Conservation (phyloP, 2,113 vertebrate species). For the Dunckerocampus dactyliophorus region DNA sequence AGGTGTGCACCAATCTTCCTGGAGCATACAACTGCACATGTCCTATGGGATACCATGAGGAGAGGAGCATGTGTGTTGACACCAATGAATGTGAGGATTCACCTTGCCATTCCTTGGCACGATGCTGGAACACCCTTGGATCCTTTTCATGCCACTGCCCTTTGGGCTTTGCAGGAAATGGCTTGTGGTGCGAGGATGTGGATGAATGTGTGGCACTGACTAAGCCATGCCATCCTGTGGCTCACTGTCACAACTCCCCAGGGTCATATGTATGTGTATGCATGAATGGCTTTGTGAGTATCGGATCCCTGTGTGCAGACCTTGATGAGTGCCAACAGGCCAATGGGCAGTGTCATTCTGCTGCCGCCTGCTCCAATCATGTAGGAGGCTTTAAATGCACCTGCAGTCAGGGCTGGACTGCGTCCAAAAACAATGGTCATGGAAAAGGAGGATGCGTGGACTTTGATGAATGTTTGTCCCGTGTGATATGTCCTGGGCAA, state of each 20-base stretch:
- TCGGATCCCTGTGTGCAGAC: conserved; percentile 68
- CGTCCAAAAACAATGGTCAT: conserved; percentile 38
- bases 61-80: conserved; percentile 62
- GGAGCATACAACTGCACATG: conserved; percentile 70
- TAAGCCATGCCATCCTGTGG: conserved; percentile 60
- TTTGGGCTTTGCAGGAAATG: conserved; percentile 67
- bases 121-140: conserved; percentile 71
- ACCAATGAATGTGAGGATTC: conserved; percentile 67
- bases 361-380: conserved; percentile 69
- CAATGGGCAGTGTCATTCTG: conserved; percentile 62
- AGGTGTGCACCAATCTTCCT: conserved; percentile 70
- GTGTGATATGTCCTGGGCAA: conserved; percentile 48
- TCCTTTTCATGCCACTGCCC: conserved; percentile 75
- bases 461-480: conserved; percentile 68
- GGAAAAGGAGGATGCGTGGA: conserved; percentile 67
- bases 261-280: conserved; percentile 75
- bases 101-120: conserved; percentile 62
- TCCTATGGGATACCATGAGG: conserved; percentile 59
- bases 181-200: conserved; percentile 70
- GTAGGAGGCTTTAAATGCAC: conserved; percentile 69
- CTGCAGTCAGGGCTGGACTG: conserved; percentile 65
- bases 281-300: conserved; percentile 57
- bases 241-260: conserved; percentile 71
- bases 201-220: conserved; percentile 66
- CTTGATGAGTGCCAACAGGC: conserved; percentile 71